Evolutionary conservation across 1,140 invertebrate species (phyloP).

Genomic region (Dermatophagoides farinae): DNA sequence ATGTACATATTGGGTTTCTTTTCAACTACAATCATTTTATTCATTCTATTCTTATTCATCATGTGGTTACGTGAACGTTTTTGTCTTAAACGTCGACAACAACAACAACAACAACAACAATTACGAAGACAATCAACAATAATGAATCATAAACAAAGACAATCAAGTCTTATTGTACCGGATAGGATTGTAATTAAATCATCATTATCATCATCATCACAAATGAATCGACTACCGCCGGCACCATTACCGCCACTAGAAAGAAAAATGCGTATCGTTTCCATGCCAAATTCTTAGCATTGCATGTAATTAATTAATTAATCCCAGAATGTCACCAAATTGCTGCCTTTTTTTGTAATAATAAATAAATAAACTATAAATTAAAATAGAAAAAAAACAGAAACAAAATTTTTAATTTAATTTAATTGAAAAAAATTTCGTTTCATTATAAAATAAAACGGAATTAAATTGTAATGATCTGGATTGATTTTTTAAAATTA

Average conservation of each 20-base stretch:
- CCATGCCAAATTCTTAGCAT: no score
- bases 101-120: neutral
- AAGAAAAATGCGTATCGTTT: no score
- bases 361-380: no score
- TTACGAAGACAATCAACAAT: neutral
- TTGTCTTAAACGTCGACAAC: neutral
- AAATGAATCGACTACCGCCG: neutral
- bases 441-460: no score
- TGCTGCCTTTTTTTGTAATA: no score
- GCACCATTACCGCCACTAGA: neutral
- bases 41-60: neutral
- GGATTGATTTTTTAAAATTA: no score
- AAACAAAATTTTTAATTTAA: no score
- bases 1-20: constrained; percentile 4
- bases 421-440: no score
- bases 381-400: no score
- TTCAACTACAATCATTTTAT: neutral
- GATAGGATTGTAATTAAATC: neutral
- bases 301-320: no score
- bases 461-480: no score
- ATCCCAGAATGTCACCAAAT: no score
- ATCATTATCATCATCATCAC: neutral
- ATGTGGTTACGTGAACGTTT: neutral
- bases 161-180: neutral
- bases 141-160: neutral